Evolutionary conservation across 1,140 invertebrate genomes (phyloP).

Genomic region (Leptonema lineaticorne): DNA sequence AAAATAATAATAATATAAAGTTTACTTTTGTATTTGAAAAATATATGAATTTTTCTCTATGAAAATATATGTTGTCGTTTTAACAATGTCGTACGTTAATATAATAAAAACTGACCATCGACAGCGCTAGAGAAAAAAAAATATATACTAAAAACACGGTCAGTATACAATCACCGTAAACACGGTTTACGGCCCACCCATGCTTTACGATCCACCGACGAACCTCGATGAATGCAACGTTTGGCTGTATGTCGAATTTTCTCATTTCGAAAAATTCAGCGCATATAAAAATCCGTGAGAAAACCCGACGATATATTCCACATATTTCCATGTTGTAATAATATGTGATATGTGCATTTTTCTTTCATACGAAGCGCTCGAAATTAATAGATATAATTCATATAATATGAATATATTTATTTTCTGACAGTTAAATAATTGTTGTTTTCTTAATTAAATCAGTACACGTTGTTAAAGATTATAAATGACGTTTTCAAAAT

Average conservation of each 20-base stretch:
- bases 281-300: neutral
- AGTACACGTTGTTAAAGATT: too few species aligned
- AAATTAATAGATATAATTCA: too few species aligned
- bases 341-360: constrained; percentile 7
- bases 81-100: neutral
- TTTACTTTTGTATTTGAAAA: too few species aligned
- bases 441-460: too few species aligned
- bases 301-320: neutral
- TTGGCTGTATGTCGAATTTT: neutral
- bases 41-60: too few species aligned
- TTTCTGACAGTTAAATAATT: too few species aligned
- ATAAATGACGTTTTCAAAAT: too few species aligned
- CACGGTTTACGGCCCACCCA: constrained; percentile 10
- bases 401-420: too few species aligned
- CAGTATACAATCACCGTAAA: constrained; percentile 31
- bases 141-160: neutral
- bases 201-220: constrained; percentile 2
- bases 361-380: too few species aligned
- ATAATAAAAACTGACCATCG: too few species aligned
- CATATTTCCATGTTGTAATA: neutral
- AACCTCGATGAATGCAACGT: constrained; percentile 19
- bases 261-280: neutral
- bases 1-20: too few species aligned
- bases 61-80: neutral
- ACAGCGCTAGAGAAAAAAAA: neutral